phyloP scores from a whole-genome alignment of 2,888 invertebrate genomes.

The Linyphia triangularis region DNA sequence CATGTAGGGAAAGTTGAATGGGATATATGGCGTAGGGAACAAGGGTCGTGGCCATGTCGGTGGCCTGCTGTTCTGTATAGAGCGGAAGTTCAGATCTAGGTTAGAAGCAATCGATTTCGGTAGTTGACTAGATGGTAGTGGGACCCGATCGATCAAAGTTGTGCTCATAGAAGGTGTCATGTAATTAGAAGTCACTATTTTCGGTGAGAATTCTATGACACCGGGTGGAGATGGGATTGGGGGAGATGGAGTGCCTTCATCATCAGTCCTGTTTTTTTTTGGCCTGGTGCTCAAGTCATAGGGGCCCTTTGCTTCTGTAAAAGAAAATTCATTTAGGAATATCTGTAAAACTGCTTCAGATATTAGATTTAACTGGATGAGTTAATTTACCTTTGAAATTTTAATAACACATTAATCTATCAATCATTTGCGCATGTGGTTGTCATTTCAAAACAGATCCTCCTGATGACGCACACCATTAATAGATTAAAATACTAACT shows the following conservation, averaged over 20 bases:
- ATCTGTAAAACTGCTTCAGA: too few species aligned
- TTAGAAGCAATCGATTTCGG: constrained; percentile 49
- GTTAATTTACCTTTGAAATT: too few species aligned
- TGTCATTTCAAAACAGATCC: too few species aligned
- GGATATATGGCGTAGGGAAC: constrained; percentile 17
- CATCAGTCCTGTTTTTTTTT: constrained; percentile 4
- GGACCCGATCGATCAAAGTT: constrained; percentile 26
- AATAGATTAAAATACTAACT: too few species aligned
- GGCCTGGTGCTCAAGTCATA: constrained; percentile 65
- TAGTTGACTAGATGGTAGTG: constrained; percentile 44
- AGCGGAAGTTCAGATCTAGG: constrained; percentile 33
- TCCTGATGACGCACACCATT: too few species aligned
- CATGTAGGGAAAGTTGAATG: constrained; percentile 10
- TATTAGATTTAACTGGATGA: too few species aligned
- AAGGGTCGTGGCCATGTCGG: constrained; percentile 44
- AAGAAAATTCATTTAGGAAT: not conserved
- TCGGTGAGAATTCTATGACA: constrained; percentile 63
- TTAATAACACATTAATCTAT: too few species aligned
- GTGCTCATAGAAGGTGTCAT: constrained; percentile 26
- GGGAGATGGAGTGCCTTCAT: constrained; percentile 16
- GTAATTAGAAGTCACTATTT: constrained; percentile 46
- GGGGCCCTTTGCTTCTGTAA: constrained; percentile 67
- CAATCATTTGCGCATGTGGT: too few species aligned
- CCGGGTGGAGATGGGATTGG: constrained; percentile 25
- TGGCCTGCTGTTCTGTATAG: not conserved